These are phyloP conservation scores for Pseudanteris insignis DNA, from an alignment of 2,888 invertebrate species.

Conservation along the genomic window DNA sequence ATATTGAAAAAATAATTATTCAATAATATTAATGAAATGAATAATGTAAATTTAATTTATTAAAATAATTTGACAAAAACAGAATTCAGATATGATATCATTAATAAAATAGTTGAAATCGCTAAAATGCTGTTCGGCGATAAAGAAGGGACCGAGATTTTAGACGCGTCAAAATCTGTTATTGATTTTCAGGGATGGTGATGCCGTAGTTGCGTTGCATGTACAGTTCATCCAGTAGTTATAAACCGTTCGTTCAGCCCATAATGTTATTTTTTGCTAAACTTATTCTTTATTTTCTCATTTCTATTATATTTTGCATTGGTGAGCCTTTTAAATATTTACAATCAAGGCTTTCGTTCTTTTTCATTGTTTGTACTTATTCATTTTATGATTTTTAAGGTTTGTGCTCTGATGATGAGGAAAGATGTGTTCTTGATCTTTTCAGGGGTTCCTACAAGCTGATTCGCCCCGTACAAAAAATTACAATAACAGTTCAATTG, in stretches of 20 bases:
- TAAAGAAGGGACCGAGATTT: slow-evolving; percentile 32
- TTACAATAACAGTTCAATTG: slow-evolving; percentile 96
- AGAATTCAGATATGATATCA: too few species aligned
- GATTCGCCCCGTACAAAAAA: slow-evolving; percentile 96
- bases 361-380: neutral
- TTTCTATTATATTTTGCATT: slow-evolving; percentile 59
- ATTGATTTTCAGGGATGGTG: slow-evolving; percentile 44
- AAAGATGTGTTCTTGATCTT: slow-evolving; percentile 92
- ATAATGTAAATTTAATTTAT: too few species aligned
- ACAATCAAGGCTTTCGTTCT: neutral
- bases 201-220: slow-evolving; percentile 16
- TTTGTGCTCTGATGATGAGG: slow-evolving; percentile 93
- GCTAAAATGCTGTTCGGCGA: slow-evolving; percentile 9
- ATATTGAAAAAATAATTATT: too few species aligned
- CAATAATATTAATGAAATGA: too few species aligned
- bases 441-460: slow-evolving; percentile 98
- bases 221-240: slow-evolving; percentile 24
- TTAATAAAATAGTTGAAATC: too few species aligned
- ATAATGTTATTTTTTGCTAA: slow-evolving; percentile 59
- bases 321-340: slow-evolving; percentile 51
- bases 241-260: slow-evolving; percentile 42
- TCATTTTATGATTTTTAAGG: slow-evolving; percentile 61
- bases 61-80: too few species aligned
- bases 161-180: slow-evolving; percentile 14
- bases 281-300: slow-evolving; percentile 55